Evolutionary conservation across 1,140 invertebrate species (phyloP).

Genomic region (Pemphigus obesinymphae): DNA sequence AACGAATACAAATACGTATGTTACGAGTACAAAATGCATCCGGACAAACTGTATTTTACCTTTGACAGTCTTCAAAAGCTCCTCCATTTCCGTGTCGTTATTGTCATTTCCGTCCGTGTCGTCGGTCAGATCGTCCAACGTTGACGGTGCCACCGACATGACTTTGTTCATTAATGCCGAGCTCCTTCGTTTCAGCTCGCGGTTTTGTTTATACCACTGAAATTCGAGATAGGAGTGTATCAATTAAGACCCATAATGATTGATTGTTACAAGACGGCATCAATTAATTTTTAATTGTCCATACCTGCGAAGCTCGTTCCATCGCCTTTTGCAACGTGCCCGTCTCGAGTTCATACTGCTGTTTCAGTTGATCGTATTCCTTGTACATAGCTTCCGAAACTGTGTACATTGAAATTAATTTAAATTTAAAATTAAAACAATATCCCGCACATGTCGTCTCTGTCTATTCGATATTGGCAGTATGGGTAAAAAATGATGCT

Average conservation of each 20-base stretch:
- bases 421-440: too few species aligned
- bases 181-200: slow-evolving; percentile 62
- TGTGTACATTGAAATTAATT: too few species aligned
- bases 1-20: background rate
- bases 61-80: slow-evolving; percentile 61
- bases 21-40: background rate
- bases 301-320: slow-evolving; percentile 56
- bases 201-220: slow-evolving; percentile 72
- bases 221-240: slow-evolving; percentile 42
- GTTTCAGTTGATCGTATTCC: slow-evolving; percentile 67
- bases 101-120: slow-evolving; percentile 55
- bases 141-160: slow-evolving; percentile 43
- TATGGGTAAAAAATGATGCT: too few species aligned
- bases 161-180: slow-evolving; percentile 59
- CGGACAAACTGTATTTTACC: slow-evolving; percentile 46
- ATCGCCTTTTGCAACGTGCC: slow-evolving; percentile 62
- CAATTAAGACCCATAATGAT: background rate
- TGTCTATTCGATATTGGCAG: too few species aligned
- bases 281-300: slow-evolving; percentile 9
- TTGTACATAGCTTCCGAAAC: slow-evolving; percentile 67
- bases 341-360: slow-evolving; percentile 66
- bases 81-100: slow-evolving; percentile 60
- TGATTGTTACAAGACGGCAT: background rate
- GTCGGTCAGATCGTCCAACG: slow-evolving; percentile 46
- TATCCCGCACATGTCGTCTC: too few species aligned